Conservation (phyloP, 2,797 vertebrate genomes). For the Anas bernieri region DNA sequence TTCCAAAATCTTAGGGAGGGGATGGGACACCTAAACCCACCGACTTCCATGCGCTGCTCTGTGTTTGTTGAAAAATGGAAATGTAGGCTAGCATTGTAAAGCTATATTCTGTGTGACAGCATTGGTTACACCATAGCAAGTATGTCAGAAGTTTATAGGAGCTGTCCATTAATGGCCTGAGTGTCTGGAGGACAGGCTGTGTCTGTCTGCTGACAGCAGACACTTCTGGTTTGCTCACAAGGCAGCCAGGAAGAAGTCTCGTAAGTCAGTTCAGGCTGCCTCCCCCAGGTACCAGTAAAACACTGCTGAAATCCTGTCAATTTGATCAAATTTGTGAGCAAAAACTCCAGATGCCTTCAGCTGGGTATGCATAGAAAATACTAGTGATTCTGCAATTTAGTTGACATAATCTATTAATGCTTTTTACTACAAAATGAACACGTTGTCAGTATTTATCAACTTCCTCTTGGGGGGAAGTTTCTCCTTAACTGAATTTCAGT, state of each 20-base stretch:
- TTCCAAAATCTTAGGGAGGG: neutral
- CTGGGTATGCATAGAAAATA: neutral
- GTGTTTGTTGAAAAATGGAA: neutral
- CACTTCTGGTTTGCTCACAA: fast-evolving
- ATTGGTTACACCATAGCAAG: neutral
- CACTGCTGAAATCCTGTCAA: neutral
- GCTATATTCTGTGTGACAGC: neutral
- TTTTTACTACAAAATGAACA: neutral
- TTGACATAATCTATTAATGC: neutral
- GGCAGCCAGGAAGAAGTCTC: neutral
- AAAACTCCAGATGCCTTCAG: neutral
- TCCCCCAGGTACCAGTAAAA: neutral
- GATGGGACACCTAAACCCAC: neutral
- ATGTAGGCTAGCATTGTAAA: no score
- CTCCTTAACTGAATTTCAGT: neutral
- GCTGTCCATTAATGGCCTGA: neutral
- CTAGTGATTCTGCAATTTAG: neutral
- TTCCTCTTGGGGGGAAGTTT: neutral
- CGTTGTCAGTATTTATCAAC: neutral
- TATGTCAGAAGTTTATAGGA: neutral
- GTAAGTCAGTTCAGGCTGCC: neutral
- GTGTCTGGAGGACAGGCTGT: neutral
- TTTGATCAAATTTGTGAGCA: neutral
- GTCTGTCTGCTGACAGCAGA: neutral
- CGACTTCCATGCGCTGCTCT: neutral